Conservation (phyloP, 2,113 vertebrate species). For the Ciconia maguari region DNA sequence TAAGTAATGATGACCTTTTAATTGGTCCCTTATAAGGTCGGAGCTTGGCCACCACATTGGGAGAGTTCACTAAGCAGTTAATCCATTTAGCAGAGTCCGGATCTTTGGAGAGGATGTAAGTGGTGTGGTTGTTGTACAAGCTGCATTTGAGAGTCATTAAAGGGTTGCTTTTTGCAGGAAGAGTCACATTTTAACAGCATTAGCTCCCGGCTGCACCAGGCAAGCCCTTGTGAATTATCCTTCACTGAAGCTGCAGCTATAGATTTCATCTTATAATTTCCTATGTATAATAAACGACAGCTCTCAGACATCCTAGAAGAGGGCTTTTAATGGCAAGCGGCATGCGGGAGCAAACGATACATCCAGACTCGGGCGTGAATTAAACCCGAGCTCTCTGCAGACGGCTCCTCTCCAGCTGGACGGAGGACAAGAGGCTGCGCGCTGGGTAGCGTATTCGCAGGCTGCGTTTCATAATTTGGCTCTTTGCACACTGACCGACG, state of each 20-base stretch:
- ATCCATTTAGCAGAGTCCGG: constrained; percentile 37
- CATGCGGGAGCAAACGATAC: neutral
- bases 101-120: constrained; percentile 34
- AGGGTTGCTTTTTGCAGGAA: constrained; percentile 29
- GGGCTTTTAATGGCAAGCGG: neutral
- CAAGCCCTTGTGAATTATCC: constrained; percentile 3
- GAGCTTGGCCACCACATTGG: neutral
- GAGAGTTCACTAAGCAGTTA: constrained; percentile 42
- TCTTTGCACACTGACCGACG: neutral
- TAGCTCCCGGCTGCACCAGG: neutral
- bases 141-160: constrained; percentile 43
- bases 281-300: neutral
- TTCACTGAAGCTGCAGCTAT: neutral
- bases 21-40: constrained; percentile 14
- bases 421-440: neutral
- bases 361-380: neutral
- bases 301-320: constrained; percentile 19
- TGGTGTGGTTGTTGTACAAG: neutral
- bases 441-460: fast-evolving
- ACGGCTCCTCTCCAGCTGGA: neutral
- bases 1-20: constrained; percentile 32
- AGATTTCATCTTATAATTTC: constrained; percentile 19
- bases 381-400: neutral
- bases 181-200: constrained; percentile 1
- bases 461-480: neutral